A percentile compares a stretch with the other conserved stretches of the same genome.
Conservation (phyloP, 2,888 invertebrate species). For the Schrankia costaestrigalis region DNA sequence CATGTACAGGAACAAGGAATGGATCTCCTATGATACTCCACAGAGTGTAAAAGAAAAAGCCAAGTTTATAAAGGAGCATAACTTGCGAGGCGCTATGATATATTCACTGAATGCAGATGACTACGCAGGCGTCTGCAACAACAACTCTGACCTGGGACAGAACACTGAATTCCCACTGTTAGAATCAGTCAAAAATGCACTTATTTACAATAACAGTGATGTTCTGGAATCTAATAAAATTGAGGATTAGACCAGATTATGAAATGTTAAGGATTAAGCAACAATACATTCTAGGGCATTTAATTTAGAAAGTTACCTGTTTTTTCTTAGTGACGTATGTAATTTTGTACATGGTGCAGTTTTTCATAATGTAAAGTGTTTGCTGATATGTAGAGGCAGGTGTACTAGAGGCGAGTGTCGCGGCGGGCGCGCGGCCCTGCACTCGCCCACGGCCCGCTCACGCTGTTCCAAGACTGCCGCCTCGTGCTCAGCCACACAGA, state of each 20-base stretch:
- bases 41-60: constrained; percentile 87
- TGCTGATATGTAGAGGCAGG: no score
- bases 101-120: constrained; percentile 92
- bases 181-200: constrained; percentile 42
- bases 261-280: background rate
- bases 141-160: constrained; percentile 44
- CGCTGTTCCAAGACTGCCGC: no score
- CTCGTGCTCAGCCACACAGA: constrained; percentile 56
- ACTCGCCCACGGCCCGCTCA: constrained; percentile 21
- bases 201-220: constrained; percentile 11
- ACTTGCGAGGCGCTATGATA: constrained; percentile 91
- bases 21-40: constrained; percentile 91
- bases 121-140: constrained; percentile 80
- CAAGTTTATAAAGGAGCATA: constrained; percentile 81
- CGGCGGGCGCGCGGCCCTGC: constrained; percentile 5
- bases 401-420: no score
- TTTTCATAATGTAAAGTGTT: constrained; percentile 58
- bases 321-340: constrained; percentile 70
- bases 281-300: constrained; percentile 8
- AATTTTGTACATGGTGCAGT: constrained; percentile 73
- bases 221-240: background rate
- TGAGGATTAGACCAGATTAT: background rate
- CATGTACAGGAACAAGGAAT: constrained; percentile 84
- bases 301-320: constrained; percentile 51
- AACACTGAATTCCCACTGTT: constrained; percentile 41